Evolutionary conservation across 2,113 vertebrate genomes (phyloP).

Genomic region (Caranx ignobilis): DNA sequence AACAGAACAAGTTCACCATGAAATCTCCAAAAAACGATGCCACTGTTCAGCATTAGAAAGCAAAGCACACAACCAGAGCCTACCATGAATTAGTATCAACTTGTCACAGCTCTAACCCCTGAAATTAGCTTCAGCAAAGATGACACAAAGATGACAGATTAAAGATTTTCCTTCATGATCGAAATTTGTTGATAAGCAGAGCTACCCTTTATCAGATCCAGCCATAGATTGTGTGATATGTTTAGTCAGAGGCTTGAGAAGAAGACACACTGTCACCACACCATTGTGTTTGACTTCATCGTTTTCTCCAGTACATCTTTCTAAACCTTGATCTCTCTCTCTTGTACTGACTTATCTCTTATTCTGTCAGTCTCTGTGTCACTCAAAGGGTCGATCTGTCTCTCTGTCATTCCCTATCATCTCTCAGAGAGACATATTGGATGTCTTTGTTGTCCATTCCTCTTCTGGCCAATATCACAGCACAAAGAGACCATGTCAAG

Average conservation of each 20-base stretch:
- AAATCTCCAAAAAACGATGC: background rate
- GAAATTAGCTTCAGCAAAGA: background rate
- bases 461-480: conserved; percentile 5
- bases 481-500: conserved; percentile 20
- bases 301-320: background rate
- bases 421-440: conserved; percentile 11
- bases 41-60: conserved; percentile 5
- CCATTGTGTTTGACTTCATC: background rate
- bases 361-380: conserved; percentile 10
- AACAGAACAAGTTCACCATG: conserved; percentile 21
- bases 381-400: conserved; percentile 4
- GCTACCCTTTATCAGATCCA: conserved; percentile 5
- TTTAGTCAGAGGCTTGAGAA: conserved; percentile 24
- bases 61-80: background rate
- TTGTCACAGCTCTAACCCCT: background rate
- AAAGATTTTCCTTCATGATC: conserved; percentile 10
- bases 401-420: background rate
- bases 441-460: conserved; percentile 23
- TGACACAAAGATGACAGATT: background rate
- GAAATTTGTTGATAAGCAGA: background rate
- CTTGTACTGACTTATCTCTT: background rate
- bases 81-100: conserved; percentile 7
- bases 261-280: background rate
- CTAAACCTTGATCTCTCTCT: background rate
- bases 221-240: background rate